A percentile compares a stretch with the other conserved stretches of the same genome.
Evolutionary conservation across 2,888 invertebrate species (phyloP).

Genomic region (Onchidella celtica): DNA sequence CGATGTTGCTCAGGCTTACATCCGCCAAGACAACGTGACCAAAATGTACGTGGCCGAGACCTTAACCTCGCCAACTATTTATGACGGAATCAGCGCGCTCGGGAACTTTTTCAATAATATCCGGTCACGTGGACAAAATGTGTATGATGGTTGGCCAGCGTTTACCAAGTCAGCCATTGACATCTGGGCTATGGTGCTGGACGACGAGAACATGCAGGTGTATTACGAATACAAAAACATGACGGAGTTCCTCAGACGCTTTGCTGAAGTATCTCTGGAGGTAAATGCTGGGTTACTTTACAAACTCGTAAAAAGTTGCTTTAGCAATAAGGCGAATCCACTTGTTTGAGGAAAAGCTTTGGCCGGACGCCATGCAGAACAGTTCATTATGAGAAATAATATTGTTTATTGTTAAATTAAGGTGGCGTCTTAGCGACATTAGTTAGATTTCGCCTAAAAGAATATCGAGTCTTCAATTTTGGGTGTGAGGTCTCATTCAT

Average conservation of each 20-base stretch:
- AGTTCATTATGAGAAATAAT: too few relatives aligned
- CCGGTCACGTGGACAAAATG: conserved; percentile 63
- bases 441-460: too few relatives aligned
- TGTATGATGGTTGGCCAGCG: conserved; percentile 63
- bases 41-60: conserved; percentile 57
- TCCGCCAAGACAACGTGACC: conserved; percentile 48
- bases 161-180: conserved; percentile 50
- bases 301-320: too few relatives aligned
- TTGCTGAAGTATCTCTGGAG: conserved; percentile 47
- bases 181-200: conserved; percentile 63
- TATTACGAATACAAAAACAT: conserved; percentile 63
- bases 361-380: too few relatives aligned
- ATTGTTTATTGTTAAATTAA: too few relatives aligned
- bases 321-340: too few relatives aligned
- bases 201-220: conserved; percentile 62
- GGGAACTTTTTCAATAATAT: conserved; percentile 64
- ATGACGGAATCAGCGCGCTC: conserved; percentile 54
- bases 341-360: too few relatives aligned
- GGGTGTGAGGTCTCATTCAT: too few relatives aligned
- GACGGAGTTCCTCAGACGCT: conserved; percentile 22
- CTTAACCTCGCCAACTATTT: conserved; percentile 56
- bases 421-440: too few relatives aligned
- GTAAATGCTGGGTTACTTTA: conserved; percentile 55
- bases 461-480: too few relatives aligned
- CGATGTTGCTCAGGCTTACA: conserved; percentile 49